Conservation (phyloP, 1,140 invertebrate genomes). For the Wiebesia pumilae region DNA sequence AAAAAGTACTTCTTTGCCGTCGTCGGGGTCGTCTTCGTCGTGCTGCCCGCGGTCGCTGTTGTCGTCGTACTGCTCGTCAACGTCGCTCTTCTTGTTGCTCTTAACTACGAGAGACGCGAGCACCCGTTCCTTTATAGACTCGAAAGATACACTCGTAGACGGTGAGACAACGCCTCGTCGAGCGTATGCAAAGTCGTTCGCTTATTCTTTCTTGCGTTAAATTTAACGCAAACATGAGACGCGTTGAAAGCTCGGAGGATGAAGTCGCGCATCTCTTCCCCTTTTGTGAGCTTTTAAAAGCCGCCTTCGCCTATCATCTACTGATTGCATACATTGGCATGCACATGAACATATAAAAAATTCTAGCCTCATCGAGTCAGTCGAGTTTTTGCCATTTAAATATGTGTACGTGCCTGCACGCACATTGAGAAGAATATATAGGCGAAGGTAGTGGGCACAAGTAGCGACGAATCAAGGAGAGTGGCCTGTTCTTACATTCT, state of each 20-base stretch:
- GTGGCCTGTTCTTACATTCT: constrained; percentile 51
- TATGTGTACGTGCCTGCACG: not conserved
- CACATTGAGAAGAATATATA: not conserved
- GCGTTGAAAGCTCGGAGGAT: constrained; percentile 24
- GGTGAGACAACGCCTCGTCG: constrained; percentile 1
- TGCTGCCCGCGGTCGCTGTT: not conserved
- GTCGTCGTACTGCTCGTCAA: not conserved
- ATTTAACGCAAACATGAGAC: constrained; percentile 52
- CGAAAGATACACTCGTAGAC: not conserved
- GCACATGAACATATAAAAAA: not conserved
- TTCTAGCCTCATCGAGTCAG: not conserved
- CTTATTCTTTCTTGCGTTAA: constrained; percentile 59
- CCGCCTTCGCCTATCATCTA: not conserved
- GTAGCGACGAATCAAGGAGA: not conserved
- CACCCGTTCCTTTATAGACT: not conserved
- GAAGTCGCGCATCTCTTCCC: constrained; percentile 11
- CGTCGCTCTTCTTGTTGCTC: constrained; percentile 26
- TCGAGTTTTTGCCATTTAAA: constrained; percentile 7
- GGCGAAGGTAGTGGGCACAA: not conserved
- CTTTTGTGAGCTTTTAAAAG: not conserved
- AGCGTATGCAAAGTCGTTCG: constrained; percentile 15
- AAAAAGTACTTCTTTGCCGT: not conserved
- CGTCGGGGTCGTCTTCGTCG: not conserved
- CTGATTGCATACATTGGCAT: not conserved
- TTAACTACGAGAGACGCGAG: not conserved